A percentile compares a stretch with the other conserved stretches of the same genome.
Conservation (phyloP, 2,888 invertebrate species). For the Exocentrus adspersus region DNA sequence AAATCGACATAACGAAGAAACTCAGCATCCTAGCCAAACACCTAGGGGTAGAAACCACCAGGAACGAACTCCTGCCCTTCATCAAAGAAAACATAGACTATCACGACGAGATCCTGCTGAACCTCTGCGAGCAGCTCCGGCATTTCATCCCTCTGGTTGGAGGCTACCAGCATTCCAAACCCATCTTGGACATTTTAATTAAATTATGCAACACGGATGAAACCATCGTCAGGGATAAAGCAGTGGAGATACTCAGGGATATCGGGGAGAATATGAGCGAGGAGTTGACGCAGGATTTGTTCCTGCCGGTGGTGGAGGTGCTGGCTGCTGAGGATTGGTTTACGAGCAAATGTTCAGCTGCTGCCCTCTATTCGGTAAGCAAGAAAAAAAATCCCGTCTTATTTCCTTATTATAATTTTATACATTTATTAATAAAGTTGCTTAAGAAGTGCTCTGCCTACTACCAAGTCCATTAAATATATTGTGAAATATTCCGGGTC, state of each 20-base stretch:
- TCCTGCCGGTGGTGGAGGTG: constrained; percentile 50
- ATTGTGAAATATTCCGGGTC: too few relatives aligned
- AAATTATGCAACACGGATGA: constrained; percentile 57
- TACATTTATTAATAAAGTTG: too few relatives aligned
- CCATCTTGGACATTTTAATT: constrained; percentile 53
- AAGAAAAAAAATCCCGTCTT: too few relatives aligned
- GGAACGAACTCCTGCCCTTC: constrained; percentile 54
- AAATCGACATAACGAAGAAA: constrained; percentile 53
- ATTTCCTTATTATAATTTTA: too few relatives aligned
- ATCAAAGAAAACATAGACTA: constrained; percentile 53
- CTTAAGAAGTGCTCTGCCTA: too few relatives aligned
- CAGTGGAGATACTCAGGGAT: constrained; percentile 51
- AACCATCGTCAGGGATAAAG: constrained; percentile 52
- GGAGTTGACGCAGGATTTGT: constrained; percentile 48
- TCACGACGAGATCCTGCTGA: constrained; percentile 54
- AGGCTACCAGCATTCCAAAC: constrained; percentile 52
- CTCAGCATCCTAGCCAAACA: constrained; percentile 52
- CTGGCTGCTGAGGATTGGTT: constrained; percentile 54
- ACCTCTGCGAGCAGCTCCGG: constrained; percentile 55
- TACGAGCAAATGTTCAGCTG: constrained; percentile 53
- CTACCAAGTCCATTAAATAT: too few relatives aligned
- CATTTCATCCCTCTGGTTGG: constrained; percentile 56
- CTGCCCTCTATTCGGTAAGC: constrained; percentile 50
- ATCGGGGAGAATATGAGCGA: constrained; percentile 47
- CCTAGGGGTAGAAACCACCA: constrained; percentile 52